Evolutionary conservation across 2,113 vertebrate genomes (phyloP).

Genomic region (Cynoglossus semilaevis): DNA sequence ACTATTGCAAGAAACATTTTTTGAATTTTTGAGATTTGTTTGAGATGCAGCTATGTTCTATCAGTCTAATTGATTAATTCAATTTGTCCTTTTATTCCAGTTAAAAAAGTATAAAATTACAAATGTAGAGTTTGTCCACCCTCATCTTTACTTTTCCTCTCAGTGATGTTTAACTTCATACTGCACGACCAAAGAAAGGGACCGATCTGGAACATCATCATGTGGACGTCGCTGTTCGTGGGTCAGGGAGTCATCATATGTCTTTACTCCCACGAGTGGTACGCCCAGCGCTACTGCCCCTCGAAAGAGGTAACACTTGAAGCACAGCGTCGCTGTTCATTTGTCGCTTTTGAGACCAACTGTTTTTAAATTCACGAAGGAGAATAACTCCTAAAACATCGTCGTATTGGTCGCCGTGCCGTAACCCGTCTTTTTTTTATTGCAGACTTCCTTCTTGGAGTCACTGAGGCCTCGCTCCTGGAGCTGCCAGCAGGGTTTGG

Average conservation of each 20-base stretch:
- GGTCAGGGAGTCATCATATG: constrained; percentile 90
- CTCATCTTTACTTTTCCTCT: constrained; percentile 7
- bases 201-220: constrained; percentile 93
- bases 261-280: constrained; percentile 97
- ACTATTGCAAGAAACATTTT: too few relatives aligned
- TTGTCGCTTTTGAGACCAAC: neutral
- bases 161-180: constrained; percentile 95
- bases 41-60: too few relatives aligned
- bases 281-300: constrained; percentile 89
- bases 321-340: neutral
- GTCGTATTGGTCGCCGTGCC: too few relatives aligned
- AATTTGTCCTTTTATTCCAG: too few relatives aligned
- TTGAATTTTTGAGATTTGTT: too few relatives aligned
- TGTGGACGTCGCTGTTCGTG: constrained; percentile 93
- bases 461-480: constrained; percentile 89
- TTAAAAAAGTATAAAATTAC: neutral
- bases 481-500: constrained; percentile 76
- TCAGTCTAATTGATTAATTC: too few relatives aligned
- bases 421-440: too few relatives aligned
- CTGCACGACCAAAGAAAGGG: constrained; percentile 89
- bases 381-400: too few relatives aligned
- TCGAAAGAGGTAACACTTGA: constrained; percentile 76
- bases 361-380: too few relatives aligned
- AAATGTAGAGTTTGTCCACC: too few relatives aligned
- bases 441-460: constrained; percentile 85